A percentile compares a stretch with the other conserved stretches of the same genome.
Evolutionary conservation across 2,888 invertebrate genomes (phyloP).

Genomic region (Amorpha juglandis): DNA sequence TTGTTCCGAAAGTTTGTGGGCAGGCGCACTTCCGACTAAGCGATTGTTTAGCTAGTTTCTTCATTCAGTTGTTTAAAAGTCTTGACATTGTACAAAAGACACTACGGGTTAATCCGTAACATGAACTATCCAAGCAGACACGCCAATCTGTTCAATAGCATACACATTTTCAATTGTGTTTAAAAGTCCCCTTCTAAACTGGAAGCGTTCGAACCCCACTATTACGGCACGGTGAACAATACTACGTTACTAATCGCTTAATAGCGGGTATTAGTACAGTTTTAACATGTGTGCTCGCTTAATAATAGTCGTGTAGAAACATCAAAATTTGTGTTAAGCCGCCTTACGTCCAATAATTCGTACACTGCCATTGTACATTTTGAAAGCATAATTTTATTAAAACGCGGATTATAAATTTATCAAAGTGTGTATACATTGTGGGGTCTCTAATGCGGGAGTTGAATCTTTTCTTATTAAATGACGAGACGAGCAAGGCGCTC

Average conservation of each 20-base stretch:
- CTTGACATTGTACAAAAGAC: background rate
- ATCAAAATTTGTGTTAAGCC: background rate
- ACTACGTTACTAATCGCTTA: slow-evolving; percentile 3
- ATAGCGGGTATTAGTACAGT: slow-evolving; percentile 20
- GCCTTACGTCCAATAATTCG: background rate
- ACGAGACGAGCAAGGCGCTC: too few species aligned
- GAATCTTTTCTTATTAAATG: too few species aligned
- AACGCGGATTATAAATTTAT: too few species aligned
- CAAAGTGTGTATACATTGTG: too few species aligned
- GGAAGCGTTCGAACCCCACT: background rate
- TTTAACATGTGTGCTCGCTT: slow-evolving; percentile 26
- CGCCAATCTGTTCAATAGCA: background rate
- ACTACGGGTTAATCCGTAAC: background rate
- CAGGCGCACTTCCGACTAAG: too few species aligned
- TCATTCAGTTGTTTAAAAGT: too few species aligned
- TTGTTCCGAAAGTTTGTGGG: too few species aligned
- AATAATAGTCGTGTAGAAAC: slow-evolving; percentile 5
- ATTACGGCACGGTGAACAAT: background rate
- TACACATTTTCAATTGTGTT: background rate
- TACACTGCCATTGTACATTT: background rate
- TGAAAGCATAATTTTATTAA: too few species aligned
- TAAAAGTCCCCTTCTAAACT: background rate
- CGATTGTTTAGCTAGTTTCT: too few species aligned
- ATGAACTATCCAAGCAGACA: background rate
- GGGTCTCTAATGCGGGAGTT: too few species aligned